Conservation (phyloP, 2,113 vertebrate species). For the Corythoichthys haematopterus region DNA sequence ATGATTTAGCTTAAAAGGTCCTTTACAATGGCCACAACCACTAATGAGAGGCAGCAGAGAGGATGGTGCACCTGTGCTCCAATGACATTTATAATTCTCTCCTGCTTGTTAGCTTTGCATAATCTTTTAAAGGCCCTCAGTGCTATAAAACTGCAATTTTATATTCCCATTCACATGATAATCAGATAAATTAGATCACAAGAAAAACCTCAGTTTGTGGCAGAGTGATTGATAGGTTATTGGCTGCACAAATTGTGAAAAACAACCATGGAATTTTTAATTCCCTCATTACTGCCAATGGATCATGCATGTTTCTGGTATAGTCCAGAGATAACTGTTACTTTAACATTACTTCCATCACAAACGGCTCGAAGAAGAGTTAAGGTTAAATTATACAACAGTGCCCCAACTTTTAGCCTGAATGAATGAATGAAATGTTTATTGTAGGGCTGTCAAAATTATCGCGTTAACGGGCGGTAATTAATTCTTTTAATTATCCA, state of each 20-base stretch:
- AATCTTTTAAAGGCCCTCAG: constrained; percentile 41
- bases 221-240: constrained; percentile 26
- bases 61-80: constrained; percentile 51
- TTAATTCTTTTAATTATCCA: too few relatives aligned
- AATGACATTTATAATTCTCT: constrained; percentile 34
- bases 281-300: too few relatives aligned
- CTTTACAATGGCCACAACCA: constrained; percentile 27
- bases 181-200: constrained; percentile 41
- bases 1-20: constrained; percentile 22
- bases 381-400: too few relatives aligned
- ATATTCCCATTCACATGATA: constrained; percentile 50
- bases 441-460: too few relatives aligned
- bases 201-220: constrained; percentile 17
- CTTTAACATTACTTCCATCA: too few relatives aligned
- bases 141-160: constrained; percentile 31
- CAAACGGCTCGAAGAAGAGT: too few relatives aligned
- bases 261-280: background rate
- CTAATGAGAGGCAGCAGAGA: constrained; percentile 37
- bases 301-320: too few relatives aligned
- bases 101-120: constrained; percentile 33
- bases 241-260: constrained; percentile 23
- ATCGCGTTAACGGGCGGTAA: too few relatives aligned
- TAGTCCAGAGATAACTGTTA: too few relatives aligned
- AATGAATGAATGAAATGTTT: too few relatives aligned
- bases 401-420: too few relatives aligned